phyloP scores from a whole-genome alignment of 2,797 vertebrate species.

The Centropyge bicolor region DNA sequence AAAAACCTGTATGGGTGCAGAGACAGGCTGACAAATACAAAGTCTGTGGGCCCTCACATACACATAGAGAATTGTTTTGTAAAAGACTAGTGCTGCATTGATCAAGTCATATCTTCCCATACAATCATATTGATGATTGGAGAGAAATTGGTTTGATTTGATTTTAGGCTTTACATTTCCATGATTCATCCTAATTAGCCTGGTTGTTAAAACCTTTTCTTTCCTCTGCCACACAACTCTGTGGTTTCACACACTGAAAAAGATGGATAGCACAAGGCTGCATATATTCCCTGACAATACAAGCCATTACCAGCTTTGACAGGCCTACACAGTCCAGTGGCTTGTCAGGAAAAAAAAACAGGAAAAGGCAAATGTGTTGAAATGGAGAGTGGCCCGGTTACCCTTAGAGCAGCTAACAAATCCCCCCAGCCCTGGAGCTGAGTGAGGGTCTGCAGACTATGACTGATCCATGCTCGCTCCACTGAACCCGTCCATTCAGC shows the following conservation, averaged over 20 bases:
- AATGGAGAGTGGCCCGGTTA: constrained; percentile 65
- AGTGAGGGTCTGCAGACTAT: constrained; percentile 57
- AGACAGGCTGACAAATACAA: constrained; percentile 14
- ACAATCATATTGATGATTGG: neutral
- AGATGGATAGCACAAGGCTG: constrained; percentile 4
- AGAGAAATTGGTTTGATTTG: neutral
- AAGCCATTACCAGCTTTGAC: constrained; percentile 68
- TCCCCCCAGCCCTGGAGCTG: constrained; percentile 65
- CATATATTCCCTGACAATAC: constrained; percentile 45
- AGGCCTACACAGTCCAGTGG: constrained; percentile 68
- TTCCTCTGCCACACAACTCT: neutral
- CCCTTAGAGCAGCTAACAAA: constrained; percentile 71
- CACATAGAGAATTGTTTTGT: neutral
- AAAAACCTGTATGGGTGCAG: neutral
- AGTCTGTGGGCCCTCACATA: neutral
- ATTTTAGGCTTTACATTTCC: neutral
- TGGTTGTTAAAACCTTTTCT: constrained; percentile 2
- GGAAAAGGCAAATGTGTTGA: constrained; percentile 60
- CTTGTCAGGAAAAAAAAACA: constrained; percentile 65
- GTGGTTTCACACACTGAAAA: constrained; percentile 11
- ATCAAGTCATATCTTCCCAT: neutral
- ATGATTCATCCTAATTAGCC: neutral
- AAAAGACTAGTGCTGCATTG: neutral
- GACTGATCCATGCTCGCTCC: constrained; percentile 65
- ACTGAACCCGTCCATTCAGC: constrained; percentile 53